Percentiles rank a stretch among this genome's conserved stretches.
These are phyloP conservation scores for Oreortyx pictus DNA, from an alignment of 2,797 vertebrate genomes.

Conservation along the genomic window DNA sequence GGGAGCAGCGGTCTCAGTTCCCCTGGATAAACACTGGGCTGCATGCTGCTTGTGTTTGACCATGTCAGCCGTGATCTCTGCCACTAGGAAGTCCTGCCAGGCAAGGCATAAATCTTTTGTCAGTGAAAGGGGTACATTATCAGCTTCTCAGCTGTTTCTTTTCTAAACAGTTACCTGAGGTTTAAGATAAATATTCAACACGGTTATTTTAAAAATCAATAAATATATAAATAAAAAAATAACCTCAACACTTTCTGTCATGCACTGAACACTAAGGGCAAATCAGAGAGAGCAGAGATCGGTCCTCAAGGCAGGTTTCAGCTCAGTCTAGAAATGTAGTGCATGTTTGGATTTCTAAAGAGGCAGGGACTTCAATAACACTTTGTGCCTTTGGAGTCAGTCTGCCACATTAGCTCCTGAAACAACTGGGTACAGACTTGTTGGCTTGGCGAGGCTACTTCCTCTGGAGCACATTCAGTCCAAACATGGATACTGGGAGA, in stretches of 20 bases:
- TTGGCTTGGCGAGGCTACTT: not conserved
- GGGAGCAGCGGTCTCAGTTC: not conserved
- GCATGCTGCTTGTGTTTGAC: slow-evolving; percentile 14
- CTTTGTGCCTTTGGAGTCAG: not conserved
- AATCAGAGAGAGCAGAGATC: not conserved
- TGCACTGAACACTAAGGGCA: not conserved
- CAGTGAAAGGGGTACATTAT: slow-evolving; percentile 33
- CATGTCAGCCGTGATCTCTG: not conserved
- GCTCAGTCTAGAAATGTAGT: not conserved
- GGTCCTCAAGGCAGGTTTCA: not conserved
- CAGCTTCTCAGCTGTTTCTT: slow-evolving; percentile 12
- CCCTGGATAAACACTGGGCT: slow-evolving; percentile 26
- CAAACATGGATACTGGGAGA: not conserved
- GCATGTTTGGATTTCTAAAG: not conserved
- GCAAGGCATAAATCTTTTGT: slow-evolving; percentile 44
- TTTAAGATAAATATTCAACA: slow-evolving; percentile 28
- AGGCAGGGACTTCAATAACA: not conserved
- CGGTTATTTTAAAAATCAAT: not conserved
- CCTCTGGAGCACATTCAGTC: not conserved
- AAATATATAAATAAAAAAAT: not conserved
- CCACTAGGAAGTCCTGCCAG: not conserved
- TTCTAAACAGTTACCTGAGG: slow-evolving; percentile 26
- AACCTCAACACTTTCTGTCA: not conserved
- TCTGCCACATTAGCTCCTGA: not conserved
- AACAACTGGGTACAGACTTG: not conserved